phyloP scores from a whole-genome alignment of 2,113 vertebrate genomes.

The Tursiops truncatus region DNA sequence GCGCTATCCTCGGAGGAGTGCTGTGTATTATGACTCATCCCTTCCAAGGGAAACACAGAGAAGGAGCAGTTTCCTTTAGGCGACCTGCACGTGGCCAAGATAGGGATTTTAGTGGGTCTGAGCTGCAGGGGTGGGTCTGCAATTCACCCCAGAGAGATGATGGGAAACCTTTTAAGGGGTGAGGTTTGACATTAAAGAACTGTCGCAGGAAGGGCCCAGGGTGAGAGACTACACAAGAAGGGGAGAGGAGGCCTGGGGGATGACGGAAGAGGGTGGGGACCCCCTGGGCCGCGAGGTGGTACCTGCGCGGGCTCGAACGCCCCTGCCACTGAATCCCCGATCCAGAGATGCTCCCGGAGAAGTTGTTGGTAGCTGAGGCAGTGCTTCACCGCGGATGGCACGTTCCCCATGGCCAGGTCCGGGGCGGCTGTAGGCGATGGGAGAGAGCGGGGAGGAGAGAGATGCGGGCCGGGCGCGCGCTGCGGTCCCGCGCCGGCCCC shows the following conservation, averaged over 20 bases:
- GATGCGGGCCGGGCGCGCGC: neutral
- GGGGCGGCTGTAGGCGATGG: neutral
- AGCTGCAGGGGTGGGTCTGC: neutral
- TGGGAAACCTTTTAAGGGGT: neutral
- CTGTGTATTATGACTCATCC: neutral
- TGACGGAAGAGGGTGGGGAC: neutral
- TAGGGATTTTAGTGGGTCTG: neutral
- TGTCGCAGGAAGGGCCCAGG: neutral
- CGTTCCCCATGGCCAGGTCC: conserved; percentile 88
- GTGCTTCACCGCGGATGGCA: conserved; percentile 91
- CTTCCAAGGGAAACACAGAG: neutral
- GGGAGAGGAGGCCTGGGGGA: neutral
- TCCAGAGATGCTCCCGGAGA: conserved; percentile 89
- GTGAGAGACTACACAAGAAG: neutral
- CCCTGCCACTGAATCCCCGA: conserved; percentile 81
- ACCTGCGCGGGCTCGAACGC: conserved; percentile 76
- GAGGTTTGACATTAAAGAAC: neutral
- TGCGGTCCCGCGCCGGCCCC: neutral
- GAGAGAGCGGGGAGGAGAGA: neutral
- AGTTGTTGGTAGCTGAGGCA: conserved; percentile 93
- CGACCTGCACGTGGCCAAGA: neutral
- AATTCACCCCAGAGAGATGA: neutral
- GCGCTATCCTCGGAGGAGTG: neutral
- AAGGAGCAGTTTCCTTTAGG: neutral
- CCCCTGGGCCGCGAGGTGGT: conserved; percentile 40